Percentiles rank a stretch among this genome's conserved stretches.
phyloP scores from a whole-genome alignment of 1,140 invertebrate species.

The Heliothis virescens region DNA sequence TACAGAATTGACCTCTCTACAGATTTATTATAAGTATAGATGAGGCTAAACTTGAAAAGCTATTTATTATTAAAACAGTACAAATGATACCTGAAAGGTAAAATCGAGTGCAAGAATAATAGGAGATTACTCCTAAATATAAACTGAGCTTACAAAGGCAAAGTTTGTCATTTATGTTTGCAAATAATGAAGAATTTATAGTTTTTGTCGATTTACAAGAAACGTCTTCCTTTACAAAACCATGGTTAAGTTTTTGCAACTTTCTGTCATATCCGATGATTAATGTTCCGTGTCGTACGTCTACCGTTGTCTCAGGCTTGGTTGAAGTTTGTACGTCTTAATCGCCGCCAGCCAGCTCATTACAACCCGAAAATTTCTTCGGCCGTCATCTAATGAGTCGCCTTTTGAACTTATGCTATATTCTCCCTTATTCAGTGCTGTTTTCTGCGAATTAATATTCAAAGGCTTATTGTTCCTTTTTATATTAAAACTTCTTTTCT shows the following conservation, averaged over 20 bases:
- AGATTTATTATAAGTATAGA: too few relatives aligned
- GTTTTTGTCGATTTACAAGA: not conserved
- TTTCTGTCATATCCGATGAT: slow-evolving; percentile 31
- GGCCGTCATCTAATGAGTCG: slow-evolving; percentile 73
- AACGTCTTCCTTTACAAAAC: not conserved
- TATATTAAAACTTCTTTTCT: slow-evolving; percentile 25
- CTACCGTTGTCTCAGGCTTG: slow-evolving; percentile 65
- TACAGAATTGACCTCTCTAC: too few relatives aligned
- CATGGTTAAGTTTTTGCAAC: not conserved
- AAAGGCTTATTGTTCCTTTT: slow-evolving; percentile 50
- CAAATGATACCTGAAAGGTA: too few relatives aligned
- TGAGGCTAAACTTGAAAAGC: too few relatives aligned
- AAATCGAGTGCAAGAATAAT: too few relatives aligned
- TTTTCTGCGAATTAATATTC: slow-evolving; percentile 49
- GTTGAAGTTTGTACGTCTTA: slow-evolving; percentile 77
- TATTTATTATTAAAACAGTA: too few relatives aligned
- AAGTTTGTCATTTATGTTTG: too few relatives aligned
- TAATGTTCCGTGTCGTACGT: slow-evolving; percentile 18
- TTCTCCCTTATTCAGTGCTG: slow-evolving; percentile 51
- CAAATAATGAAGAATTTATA: not conserved
- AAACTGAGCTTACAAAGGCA: too few relatives aligned
- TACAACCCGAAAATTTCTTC: slow-evolving; percentile 75
- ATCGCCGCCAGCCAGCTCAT: slow-evolving; percentile 77
- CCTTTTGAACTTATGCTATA: slow-evolving; percentile 68
- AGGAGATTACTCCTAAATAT: too few relatives aligned